Evolutionary conservation across 2,888 invertebrate genomes (phyloP).

Genomic region (Nomada lathburiana): DNA sequence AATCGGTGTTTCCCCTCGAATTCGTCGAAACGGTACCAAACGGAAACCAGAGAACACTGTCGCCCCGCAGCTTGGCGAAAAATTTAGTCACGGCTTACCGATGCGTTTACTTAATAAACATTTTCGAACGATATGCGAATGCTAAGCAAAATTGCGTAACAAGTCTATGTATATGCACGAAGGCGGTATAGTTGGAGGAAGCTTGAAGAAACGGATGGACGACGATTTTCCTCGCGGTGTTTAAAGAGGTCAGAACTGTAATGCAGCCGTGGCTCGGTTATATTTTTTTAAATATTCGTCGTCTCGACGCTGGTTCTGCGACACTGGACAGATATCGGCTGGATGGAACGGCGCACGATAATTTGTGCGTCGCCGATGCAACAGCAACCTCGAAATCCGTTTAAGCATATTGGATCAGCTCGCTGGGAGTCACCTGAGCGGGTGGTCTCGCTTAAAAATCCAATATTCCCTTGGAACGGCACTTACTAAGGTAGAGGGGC

Average conservation of each 20-base stretch:
- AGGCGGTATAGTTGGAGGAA: not conserved
- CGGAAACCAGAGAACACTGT: no score
- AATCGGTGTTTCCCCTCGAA: no score
- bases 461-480: constrained; percentile 58
- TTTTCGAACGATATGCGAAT: not conserved
- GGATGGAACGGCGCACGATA: constrained; percentile 16
- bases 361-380: constrained; percentile 45
- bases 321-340: constrained; percentile 15
- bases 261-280: not conserved
- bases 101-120: not conserved
- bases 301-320: not conserved
- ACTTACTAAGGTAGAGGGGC: constrained; percentile 13
- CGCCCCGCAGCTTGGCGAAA: no score
- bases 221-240: not conserved
- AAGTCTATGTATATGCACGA: not conserved
- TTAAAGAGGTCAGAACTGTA: not conserved
- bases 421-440: constrained; percentile 16
- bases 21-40: not conserved
- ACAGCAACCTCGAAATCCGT: constrained; percentile 71
- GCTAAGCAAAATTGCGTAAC: not conserved
- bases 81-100: no score
- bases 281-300: constrained; percentile 13
- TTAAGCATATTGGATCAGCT: constrained; percentile 77
- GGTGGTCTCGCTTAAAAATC: constrained; percentile 65
- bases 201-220: no score